A percentile compares a stretch with the other conserved stretches of the same genome.
phyloP scores from a whole-genome alignment of 2,797 vertebrate genomes.

The Myripristis murdjan region DNA sequence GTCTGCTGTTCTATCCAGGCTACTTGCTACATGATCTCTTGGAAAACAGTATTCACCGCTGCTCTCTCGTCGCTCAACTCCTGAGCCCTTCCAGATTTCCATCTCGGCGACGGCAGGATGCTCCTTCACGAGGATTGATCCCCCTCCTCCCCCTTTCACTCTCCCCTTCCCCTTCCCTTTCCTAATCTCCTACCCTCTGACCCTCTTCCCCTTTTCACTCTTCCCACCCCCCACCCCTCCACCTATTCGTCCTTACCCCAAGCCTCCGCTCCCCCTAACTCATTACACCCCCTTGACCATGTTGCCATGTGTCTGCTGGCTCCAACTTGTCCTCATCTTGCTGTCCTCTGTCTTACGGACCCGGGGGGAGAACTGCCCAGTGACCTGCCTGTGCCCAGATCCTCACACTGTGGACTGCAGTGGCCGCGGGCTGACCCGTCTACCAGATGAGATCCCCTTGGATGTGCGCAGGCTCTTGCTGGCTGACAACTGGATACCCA shows the following conservation, averaged over 20 bases:
- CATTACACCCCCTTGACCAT: constrained; percentile 87
- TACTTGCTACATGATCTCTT: constrained; percentile 89
- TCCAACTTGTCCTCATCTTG: constrained; percentile 88
- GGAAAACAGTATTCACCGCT: constrained; percentile 76
- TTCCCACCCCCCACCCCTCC: constrained; percentile 55
- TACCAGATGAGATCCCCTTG: constrained; percentile 94
- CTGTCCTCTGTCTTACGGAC: constrained; percentile 85
- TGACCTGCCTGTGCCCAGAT: constrained; percentile 93
- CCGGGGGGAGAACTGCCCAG: constrained; percentile 90
- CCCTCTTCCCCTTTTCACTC: constrained; percentile 69
- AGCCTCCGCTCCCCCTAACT: constrained; percentile 63
- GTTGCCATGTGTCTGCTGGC: constrained; percentile 91
- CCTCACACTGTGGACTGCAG: constrained; percentile 98
- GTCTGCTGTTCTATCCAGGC: constrained; percentile 84
- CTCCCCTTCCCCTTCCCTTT: constrained; percentile 79
- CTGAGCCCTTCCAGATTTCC: constrained; percentile 62
- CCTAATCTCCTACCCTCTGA: constrained; percentile 79
- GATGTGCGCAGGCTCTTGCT: constrained; percentile 94
- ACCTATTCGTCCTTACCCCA: constrained; percentile 74
- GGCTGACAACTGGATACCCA: constrained; percentile 94
- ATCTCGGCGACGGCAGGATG: constrained; percentile 74
- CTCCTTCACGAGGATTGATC: constrained; percentile 80
- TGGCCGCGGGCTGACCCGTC: constrained; percentile 91
- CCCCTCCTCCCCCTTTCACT: constrained; percentile 59
- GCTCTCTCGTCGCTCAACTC: constrained; percentile 53